Evolutionary conservation across 2,113 vertebrate species (phyloP).

Genomic region (Eretmochelys imbricata): DNA sequence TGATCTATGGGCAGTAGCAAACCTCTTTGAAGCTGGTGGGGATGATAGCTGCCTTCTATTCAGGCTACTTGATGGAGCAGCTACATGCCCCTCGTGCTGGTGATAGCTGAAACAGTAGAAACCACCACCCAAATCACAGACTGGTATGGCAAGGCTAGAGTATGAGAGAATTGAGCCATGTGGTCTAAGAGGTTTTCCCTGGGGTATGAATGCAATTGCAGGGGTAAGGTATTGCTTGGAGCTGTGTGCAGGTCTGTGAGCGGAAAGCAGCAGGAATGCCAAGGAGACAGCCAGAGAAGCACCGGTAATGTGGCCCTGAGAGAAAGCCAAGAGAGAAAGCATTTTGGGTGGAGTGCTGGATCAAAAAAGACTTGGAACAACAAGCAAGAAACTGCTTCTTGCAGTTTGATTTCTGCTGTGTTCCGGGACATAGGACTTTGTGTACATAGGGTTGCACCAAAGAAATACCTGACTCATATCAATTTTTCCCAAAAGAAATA

Average conservation of each 20-base stretch:
- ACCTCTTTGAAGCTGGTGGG: neutral
- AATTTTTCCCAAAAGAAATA: rapidly evolving
- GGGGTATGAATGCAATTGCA: neutral
- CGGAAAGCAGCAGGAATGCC: neutral
- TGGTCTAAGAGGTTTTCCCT: neutral
- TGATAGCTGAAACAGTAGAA: constrained; percentile 23
- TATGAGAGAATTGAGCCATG: neutral
- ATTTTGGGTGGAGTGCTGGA: rapidly evolving
- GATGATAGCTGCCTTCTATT: neutral
- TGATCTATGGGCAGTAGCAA: neutral
- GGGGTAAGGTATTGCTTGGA: neutral
- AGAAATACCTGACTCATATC: rapidly evolving
- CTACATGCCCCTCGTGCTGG: neutral
- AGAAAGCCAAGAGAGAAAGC: neutral
- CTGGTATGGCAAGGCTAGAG: neutral
- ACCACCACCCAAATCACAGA: neutral
- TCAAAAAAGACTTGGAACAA: neutral
- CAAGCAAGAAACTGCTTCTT: neutral
- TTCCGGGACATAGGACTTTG: neutral
- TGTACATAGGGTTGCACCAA: neutral
- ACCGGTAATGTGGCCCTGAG: neutral
- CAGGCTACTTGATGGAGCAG: constrained; percentile 3
- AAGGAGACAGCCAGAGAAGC: neutral
- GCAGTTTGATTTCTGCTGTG: neutral
- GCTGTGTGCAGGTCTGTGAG: neutral